Conservation (phyloP, 2,888 invertebrate genomes). For the Nephrotoma appendiculata region DNA sequence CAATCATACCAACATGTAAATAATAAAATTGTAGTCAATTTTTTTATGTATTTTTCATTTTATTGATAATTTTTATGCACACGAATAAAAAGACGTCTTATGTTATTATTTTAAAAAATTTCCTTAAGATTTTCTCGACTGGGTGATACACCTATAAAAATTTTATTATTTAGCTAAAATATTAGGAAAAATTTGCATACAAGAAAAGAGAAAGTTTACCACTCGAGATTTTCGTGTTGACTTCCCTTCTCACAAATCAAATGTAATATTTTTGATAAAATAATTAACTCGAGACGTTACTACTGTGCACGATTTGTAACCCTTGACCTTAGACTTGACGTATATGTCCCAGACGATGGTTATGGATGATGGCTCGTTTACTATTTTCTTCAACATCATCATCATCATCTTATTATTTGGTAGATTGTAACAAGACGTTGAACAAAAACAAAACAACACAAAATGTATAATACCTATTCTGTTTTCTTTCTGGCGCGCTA, state of each 20-base stretch:
- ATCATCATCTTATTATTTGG: neutral
- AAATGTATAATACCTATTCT: neutral
- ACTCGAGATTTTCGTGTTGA: neutral
- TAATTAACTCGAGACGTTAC: neutral
- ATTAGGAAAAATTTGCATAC: neutral
- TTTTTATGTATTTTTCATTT: neutral
- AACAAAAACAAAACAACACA: neutral
- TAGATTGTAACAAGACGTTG: neutral
- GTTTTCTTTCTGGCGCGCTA: neutral
- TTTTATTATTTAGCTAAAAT: neutral
- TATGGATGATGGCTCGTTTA: neutral
- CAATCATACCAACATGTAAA: slow-evolving; percentile 3
- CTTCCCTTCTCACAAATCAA: neutral
- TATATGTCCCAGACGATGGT: neutral
- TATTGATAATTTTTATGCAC: neutral
- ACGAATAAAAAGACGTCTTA: neutral
- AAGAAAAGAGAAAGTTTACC: neutral
- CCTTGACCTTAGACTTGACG: neutral
- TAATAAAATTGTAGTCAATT: neutral
- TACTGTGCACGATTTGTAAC: neutral
- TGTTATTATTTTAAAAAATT: neutral
- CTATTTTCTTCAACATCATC: neutral
- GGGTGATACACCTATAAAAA: neutral
- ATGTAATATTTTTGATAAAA: neutral
- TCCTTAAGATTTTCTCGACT: neutral